Conservation (phyloP, 2,888 invertebrate species). For the Helobdella robusta region DNA sequence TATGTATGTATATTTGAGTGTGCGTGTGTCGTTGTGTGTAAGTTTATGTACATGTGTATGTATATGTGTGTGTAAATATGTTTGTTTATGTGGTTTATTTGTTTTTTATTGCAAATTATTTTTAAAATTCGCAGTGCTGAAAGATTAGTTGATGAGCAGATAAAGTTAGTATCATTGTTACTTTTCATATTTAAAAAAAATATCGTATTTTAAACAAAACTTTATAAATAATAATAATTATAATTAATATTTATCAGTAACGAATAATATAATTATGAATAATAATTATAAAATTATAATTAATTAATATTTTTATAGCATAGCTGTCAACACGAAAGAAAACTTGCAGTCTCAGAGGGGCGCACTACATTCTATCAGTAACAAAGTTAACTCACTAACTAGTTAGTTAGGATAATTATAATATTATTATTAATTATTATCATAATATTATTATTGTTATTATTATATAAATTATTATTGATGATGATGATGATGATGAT, state of each 20-base stretch:
- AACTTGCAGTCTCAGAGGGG: constrained; percentile 78
- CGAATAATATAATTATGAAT: neutral
- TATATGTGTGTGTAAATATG: too few species aligned
- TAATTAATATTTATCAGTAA: neutral
- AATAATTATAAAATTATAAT: neutral
- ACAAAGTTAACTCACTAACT: constrained; percentile 81
- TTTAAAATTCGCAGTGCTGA: constrained; percentile 81
- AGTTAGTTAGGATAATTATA: constrained; percentile 47
- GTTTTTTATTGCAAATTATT: too few species aligned
- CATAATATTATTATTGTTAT: too few species aligned
- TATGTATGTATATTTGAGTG: too few species aligned
- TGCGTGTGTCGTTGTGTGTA: too few species aligned
- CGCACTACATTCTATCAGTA: constrained; percentile 79
- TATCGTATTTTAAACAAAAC: too few species aligned
- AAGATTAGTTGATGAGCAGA: constrained; percentile 86
- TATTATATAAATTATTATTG: too few species aligned
- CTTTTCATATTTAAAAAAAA: neutral
- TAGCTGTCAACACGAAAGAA: constrained; percentile 92
- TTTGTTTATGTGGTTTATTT: too few species aligned
- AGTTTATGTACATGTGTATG: too few species aligned
- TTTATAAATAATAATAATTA: too few species aligned
- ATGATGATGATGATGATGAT: too few species aligned
- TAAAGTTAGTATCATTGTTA: constrained; percentile 52
- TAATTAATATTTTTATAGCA: constrained; percentile 51
- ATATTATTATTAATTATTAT: too few species aligned